Evolutionary conservation across 2,797 vertebrate species (phyloP).

Genomic region (Lates japonicus): DNA sequence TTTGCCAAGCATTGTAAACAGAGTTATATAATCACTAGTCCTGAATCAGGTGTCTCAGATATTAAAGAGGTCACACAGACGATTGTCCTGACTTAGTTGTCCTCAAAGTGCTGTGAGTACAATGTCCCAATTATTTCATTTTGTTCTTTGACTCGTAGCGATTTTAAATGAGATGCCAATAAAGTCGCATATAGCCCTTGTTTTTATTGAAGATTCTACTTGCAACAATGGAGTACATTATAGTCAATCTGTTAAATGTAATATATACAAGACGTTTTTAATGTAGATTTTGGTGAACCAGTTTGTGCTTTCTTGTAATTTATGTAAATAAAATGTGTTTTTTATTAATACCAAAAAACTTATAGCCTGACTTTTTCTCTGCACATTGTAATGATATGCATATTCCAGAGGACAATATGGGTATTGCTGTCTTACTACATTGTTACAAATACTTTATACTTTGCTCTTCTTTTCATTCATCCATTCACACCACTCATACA

Average conservation of each 20-base stretch:
- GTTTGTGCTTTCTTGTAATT: conserved; percentile 92
- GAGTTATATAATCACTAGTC: conserved; percentile 82
- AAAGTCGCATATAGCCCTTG: conserved; percentile 79
- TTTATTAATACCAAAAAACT: conserved; percentile 80
- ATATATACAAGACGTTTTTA: conserved; percentile 86
- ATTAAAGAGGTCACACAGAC: conserved; percentile 76
- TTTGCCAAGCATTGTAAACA: conserved; percentile 74
- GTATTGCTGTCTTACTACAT: not conserved
- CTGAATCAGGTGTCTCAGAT: conserved; percentile 82
- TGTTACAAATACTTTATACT: not conserved
- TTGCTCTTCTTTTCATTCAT: not conserved
- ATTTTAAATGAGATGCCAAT: conserved; percentile 80
- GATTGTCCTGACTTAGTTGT: conserved; percentile 82
- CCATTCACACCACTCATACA: not conserved
- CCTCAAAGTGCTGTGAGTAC: conserved; percentile 87
- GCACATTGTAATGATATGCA: not conserved
- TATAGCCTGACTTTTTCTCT: conserved; percentile 41
- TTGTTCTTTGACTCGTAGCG: conserved; percentile 83
- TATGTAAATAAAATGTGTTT: conserved; percentile 93
- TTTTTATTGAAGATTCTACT: conserved; percentile 83
- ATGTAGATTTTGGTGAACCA: conserved; percentile 89
- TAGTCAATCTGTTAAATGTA: conserved; percentile 87
- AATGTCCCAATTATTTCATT: conserved; percentile 81
- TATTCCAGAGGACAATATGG: not conserved
- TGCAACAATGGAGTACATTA: conserved; percentile 83